Evolutionary conservation across 1,140 invertebrate genomes (phyloP), one percentile per base, ranked within the genome.

Genomic region (Leguminivora glycinivorella): DNA sequence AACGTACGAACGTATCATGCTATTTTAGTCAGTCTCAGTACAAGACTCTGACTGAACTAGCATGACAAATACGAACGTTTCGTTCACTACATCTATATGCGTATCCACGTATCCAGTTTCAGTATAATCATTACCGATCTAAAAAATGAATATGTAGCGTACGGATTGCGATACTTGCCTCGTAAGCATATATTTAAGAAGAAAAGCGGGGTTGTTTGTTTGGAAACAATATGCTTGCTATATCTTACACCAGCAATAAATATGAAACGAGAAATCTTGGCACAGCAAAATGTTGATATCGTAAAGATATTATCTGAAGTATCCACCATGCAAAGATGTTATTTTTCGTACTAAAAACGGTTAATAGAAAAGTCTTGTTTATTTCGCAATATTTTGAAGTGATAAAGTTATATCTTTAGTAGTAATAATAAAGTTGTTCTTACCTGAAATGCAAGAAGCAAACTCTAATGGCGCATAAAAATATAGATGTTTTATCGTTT

Each of bases 381-480:
- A 43, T 67, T 67, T 67, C 24, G 66, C 66, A 38, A 67, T 67
- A 67, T 22, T 38, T 38, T 9, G 26, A 14, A 71, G 76, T 31
- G 25, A n/a, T 9, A 31, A 73, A 80, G 72, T 78, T 81, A 83
- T 80, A 77, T 75, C 67, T 69, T 29, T 12, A 68, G 77, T 71
- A 77, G 78, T 79, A 79, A 73, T 77, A 77, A 76, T 80, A 83
- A 82, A 83, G 74, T 71, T 69, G 66, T 73, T 78, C 52, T 76
- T 73, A 72, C 72, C 69, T 47, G 67, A 72, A 76, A 19, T 82
- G 80, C 79, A 81, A 81, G 70, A 81, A 78, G 72, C 56, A 70
- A 68, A 67, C 47, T 71, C 67, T 83, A 83, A 88, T 82, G 76
- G 83, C 70, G 79, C 82, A 82, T 85, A 86, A 86, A 85, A 71